Evolutionary conservation across 2,797 vertebrate species (phyloP), one percentile per base, ranked within the genome.

Genomic region (Neosilurus hyrtlii): DNA sequence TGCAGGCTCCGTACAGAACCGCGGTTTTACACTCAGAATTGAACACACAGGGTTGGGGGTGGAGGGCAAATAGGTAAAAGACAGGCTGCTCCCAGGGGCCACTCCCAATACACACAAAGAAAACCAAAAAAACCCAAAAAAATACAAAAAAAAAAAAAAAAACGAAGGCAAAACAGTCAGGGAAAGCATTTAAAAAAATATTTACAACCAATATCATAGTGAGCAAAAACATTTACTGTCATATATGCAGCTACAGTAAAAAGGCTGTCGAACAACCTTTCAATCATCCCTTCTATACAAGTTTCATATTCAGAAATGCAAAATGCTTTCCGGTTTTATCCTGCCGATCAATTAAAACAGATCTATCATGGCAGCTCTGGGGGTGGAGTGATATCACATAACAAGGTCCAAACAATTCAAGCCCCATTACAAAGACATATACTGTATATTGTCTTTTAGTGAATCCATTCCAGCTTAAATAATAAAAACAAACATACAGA

Each of bases 321-420:
- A 96, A 95, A 56, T 56, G 80, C 37, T 93, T 90, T 94, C 93
- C 95, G 95, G 94, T 94, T 96, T 95, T 94, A 94, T 96, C 94
- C 95, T 96, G 95, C 95, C 95, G 95, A 94, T 94, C 18, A 76
- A 18, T 94, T 94, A 96, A 96, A 95, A 95, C 67, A 80, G 85
- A 96, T 95, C 95, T 96, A 96, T 94, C 90, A 94, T 95, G 95
- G 95, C 96, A 96, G 95, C 95, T 92, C 14, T 4, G 8, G 2
- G 20, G 9, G 65, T 0, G 57, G 74, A 22, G 74, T 22, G 14
- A 59, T 20, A 35, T 61, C 15, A 35, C 35, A n/a, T 62, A 35
- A 96, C 95, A 95, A 94, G 95, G 95, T 96, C 95, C 80, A 96
- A 96, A 97, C 95, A 95, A 57, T 94, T 96, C 95, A 96, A 96